phyloP scores from a whole-genome alignment of 2,113 vertebrate genomes.

The Phrynocephalus versicolor region DNA sequence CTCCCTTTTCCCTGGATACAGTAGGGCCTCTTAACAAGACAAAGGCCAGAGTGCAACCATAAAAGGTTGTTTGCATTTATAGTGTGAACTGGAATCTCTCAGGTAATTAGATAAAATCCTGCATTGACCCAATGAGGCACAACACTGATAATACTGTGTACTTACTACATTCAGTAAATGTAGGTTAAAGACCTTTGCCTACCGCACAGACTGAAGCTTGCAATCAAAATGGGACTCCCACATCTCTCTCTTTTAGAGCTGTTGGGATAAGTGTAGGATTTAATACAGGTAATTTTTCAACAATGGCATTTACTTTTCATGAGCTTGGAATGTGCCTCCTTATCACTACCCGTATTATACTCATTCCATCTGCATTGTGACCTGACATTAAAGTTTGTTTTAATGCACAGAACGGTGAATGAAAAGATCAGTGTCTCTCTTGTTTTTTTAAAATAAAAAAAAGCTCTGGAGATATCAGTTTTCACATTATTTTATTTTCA shows the following conservation, averaged over 20 bases:
- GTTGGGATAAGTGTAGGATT: slow-evolving; percentile 62
- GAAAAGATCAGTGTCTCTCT: slow-evolving; percentile 61
- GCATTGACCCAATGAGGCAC: slow-evolving; percentile 60
- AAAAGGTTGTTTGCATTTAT: slow-evolving; percentile 63
- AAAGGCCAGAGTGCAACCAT: slow-evolving; percentile 62
- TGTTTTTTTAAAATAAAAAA: neutral
- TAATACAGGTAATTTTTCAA: slow-evolving; percentile 74
- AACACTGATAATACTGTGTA: slow-evolving; percentile 61
- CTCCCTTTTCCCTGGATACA: slow-evolving; percentile 59
- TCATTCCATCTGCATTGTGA: slow-evolving; percentile 62
- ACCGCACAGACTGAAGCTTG: slow-evolving; percentile 67
- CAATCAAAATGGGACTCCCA: slow-evolving; percentile 72
- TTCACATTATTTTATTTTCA: slow-evolving; percentile 71
- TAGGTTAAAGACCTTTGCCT: slow-evolving; percentile 65
- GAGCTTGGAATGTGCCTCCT: slow-evolving; percentile 63
- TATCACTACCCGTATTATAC: slow-evolving; percentile 54
- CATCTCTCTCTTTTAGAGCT: slow-evolving; percentile 66
- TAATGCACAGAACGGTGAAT: slow-evolving; percentile 64
- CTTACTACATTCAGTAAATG: slow-evolving; percentile 47
- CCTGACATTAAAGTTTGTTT: slow-evolving; percentile 67
- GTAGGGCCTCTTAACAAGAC: slow-evolving; percentile 54
- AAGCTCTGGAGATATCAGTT: slow-evolving; percentile 67
- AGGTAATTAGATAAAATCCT: slow-evolving; percentile 69
- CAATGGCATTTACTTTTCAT: slow-evolving; percentile 64
- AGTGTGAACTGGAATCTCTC: slow-evolving; percentile 68